Evolutionary conservation across 2,888 invertebrate species (phyloP).

Genomic region (Tetanocera ferruginea): DNA sequence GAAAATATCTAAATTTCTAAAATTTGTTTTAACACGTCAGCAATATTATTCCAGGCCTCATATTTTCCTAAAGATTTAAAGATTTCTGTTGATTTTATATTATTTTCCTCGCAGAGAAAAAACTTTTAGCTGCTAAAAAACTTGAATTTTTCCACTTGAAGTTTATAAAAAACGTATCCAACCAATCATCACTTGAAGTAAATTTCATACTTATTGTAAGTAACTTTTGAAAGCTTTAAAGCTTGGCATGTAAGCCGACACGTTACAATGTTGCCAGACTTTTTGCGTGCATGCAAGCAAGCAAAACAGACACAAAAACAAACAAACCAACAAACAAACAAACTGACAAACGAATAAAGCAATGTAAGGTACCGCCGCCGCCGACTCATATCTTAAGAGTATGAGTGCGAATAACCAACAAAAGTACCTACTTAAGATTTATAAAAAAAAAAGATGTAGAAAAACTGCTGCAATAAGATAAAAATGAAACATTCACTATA

Average conservation of each 20-base stretch:
- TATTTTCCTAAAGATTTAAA: too few species aligned
- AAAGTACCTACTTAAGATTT: neutral
- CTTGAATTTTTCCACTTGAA: too few species aligned
- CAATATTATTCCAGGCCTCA: too few species aligned
- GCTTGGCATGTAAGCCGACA: conserved; percentile 15
- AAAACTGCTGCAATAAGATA: too few species aligned
- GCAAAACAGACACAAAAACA: neutral
- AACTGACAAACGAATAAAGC: neutral
- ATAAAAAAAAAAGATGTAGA: neutral
- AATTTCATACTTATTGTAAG: neutral
- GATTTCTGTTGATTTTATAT: too few species aligned
- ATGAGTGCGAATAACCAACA: conserved; percentile 1
- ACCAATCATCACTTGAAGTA: neutral
- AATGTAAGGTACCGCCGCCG: neutral
- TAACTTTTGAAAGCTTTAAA: conserved; percentile 11
- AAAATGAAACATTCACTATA: too few species aligned
- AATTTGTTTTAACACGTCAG: neutral
- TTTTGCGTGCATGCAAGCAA: neutral
- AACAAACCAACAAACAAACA: neutral
- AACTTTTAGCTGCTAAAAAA: too few species aligned
- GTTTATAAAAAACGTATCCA: too few species aligned
- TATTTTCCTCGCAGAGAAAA: too few species aligned
- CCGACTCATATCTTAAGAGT: neutral
- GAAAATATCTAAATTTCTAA: neutral
- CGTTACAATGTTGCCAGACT: conserved; percentile 11